A percentile compares a stretch with the other conserved stretches of the same genome.
phyloP scores from a whole-genome alignment of 2,888 invertebrate genomes.

The Melitaea athalia region DNA sequence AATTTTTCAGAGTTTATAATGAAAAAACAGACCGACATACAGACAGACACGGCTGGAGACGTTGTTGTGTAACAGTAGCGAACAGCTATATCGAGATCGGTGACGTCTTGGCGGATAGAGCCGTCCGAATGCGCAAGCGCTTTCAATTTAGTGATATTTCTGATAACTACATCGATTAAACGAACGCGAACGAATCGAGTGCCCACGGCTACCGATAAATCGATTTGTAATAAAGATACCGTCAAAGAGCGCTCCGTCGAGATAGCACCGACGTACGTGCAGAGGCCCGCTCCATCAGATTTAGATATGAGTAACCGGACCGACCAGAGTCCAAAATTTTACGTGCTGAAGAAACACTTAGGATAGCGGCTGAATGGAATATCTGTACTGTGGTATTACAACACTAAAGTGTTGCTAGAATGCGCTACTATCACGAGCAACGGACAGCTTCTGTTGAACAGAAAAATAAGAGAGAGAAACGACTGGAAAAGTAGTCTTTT shows the following conservation, averaged over 20 bases:
- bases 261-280: constrained; percentile 35
- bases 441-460: too few relatives aligned
- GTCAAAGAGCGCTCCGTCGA: constrained; percentile 29
- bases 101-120: constrained; percentile 9
- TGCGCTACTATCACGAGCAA: too few relatives aligned
- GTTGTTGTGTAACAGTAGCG: too few relatives aligned
- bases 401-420: too few relatives aligned
- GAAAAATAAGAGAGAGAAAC: too few relatives aligned
- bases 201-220: constrained; percentile 55
- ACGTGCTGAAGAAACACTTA: constrained; percentile 16
- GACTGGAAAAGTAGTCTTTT: too few relatives aligned
- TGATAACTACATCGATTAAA: constrained; percentile 45
- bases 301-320: constrained; percentile 29
- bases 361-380: constrained; percentile 5
- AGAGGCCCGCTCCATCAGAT: constrained; percentile 33
- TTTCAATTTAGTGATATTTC: constrained; percentile 29
- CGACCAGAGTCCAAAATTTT: constrained; percentile 25
- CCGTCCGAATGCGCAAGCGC: constrained; percentile 11
- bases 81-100: not conserved
- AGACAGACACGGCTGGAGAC: too few relatives aligned
- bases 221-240: constrained; percentile 59
- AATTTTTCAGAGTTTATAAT: too few relatives aligned
- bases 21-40: too few relatives aligned
- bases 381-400: not conserved
- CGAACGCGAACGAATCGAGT: constrained; percentile 52